phyloP scores from a whole-genome alignment of 2,797 vertebrate species.

The Hirundo rustica region DNA sequence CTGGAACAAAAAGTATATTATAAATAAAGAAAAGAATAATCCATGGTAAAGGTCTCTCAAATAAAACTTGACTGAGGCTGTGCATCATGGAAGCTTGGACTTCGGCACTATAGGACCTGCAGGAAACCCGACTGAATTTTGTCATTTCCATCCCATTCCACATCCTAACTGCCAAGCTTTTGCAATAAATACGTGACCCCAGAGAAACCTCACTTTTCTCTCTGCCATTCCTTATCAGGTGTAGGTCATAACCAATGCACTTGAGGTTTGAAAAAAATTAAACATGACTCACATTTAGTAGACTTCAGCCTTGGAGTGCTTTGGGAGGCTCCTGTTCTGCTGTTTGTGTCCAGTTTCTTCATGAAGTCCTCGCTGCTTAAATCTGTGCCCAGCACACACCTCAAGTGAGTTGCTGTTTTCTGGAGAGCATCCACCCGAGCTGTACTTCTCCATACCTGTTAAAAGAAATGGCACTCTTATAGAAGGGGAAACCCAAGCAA shows the following conservation, averaged over 20 bases:
- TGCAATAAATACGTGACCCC: neutral
- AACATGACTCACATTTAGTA: neutral
- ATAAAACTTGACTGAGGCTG: neutral
- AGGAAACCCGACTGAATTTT: neutral
- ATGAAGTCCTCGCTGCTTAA: neutral
- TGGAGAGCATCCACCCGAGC: neutral
- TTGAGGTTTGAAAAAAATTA: neutral
- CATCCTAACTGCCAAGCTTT: neutral
- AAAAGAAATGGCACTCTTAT: neutral
- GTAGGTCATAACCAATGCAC: neutral
- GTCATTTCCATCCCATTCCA: neutral
- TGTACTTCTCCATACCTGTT: neutral
- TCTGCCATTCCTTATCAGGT: neutral
- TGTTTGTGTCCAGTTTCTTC: neutral
- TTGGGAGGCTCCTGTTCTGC: neutral
- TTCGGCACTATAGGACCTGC: neutral
- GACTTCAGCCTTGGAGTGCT: neutral
- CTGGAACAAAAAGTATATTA: neutral
- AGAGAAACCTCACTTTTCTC: neutral
- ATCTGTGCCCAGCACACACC: neutral
- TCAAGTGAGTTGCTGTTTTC: rapidly evolving
- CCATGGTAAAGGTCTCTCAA: neutral
- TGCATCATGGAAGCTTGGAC: neutral
- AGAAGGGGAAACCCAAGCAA: neutral
- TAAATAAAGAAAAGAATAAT: neutral